phyloP scores from a whole-genome alignment of 1,140 invertebrate species.

The Gonatopus flavifemur region DNA sequence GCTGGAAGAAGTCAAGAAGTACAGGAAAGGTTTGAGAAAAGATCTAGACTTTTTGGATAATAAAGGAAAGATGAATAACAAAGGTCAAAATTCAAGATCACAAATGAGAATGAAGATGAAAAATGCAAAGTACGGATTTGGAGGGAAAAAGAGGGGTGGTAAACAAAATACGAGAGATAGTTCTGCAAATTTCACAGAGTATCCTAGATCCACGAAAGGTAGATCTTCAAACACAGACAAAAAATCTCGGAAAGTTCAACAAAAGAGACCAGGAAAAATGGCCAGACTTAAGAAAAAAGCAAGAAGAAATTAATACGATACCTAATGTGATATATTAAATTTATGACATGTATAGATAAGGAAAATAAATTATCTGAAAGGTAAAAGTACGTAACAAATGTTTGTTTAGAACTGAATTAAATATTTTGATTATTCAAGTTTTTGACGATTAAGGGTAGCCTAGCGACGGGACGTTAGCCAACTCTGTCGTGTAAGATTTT shows the following conservation, averaged over 20 bases:
- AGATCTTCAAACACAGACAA: conserved; percentile 4
- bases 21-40: conserved; percentile 76
- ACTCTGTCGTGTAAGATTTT: too few species aligned
- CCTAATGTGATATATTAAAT: too few species aligned
- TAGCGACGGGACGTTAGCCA: too few species aligned
- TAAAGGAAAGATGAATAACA: conserved; percentile 56
- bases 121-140: conserved; percentile 91
- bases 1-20: conserved; percentile 83
- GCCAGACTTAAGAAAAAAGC: too few species aligned
- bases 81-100: conserved; percentile 51
- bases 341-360: too few species aligned
- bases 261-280: too few species aligned
- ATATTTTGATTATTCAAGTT: too few species aligned
- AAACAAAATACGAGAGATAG: conserved; percentile 89
- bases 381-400: too few species aligned
- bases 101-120: conserved; percentile 69
- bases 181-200: conserved; percentile 67
- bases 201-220: conserved; percentile 56
- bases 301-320: too few species aligned
- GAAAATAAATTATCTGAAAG: too few species aligned
- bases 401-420: too few species aligned
- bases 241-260: conserved; percentile 6
- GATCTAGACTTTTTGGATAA: conserved; percentile 85
- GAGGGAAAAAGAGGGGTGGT: conserved; percentile 88
- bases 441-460: too few species aligned